phyloP scores from a whole-genome alignment of 2,113 vertebrate genomes.

The Leptocoma aspasia region DNA sequence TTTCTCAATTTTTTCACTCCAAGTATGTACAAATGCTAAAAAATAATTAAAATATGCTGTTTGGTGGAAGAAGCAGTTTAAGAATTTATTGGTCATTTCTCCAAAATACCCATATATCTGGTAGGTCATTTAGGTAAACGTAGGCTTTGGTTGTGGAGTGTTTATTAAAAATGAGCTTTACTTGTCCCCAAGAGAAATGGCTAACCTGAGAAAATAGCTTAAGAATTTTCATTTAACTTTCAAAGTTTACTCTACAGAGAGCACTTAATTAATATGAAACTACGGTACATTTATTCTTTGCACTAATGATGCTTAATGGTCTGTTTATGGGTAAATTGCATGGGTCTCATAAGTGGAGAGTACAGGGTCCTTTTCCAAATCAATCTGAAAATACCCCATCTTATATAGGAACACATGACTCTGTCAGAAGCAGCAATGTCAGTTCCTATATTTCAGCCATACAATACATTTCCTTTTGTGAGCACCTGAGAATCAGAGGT shows the following conservation, averaged over 20 bases:
- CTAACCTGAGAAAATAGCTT: constrained; percentile 45
- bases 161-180: background rate
- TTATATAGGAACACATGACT: constrained; percentile 27
- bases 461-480: background rate
- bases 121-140: constrained; percentile 4
- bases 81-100: constrained; percentile 30
- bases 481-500: background rate
- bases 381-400: constrained; percentile 3
- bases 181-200: constrained; percentile 41
- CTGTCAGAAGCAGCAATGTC: constrained; percentile 47
- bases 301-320: constrained; percentile 67
- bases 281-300: constrained; percentile 68
- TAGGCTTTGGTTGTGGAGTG: background rate
- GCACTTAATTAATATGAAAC: constrained; percentile 68
- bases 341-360: constrained; percentile 67
- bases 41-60: background rate
- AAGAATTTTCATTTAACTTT: constrained; percentile 66
- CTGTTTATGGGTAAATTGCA: constrained; percentile 74
- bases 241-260: constrained; percentile 63
- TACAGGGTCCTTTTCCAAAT: constrained; percentile 69
- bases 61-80: constrained; percentile 7
- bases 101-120: constrained; percentile 10
- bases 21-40: background rate
- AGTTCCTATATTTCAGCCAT: background rate
- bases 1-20: background rate